Conservation (phyloP, 30 jellyfish, hydroid and myxozoan species). For the Nemopilema nomurai region DNA sequence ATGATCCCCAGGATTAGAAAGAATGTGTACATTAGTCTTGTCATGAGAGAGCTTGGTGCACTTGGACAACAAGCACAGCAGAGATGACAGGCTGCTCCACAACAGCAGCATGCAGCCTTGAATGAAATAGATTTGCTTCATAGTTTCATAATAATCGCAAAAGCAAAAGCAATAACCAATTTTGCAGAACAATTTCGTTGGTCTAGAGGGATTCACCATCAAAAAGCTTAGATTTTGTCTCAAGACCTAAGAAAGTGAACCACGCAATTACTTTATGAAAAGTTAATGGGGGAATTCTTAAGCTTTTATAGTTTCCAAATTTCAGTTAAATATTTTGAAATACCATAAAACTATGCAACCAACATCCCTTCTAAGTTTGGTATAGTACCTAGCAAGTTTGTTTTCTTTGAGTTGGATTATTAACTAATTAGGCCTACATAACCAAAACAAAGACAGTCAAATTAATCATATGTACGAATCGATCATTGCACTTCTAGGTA, state of each 20-base stretch:
- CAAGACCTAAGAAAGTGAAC: too few species aligned
- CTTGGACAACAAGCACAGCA: constrained; percentile 89
- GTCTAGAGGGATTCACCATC: neutral
- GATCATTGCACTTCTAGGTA: neutral
- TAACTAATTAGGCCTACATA: neutral
- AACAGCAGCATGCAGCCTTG: constrained; percentile 88
- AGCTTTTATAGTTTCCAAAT: too few species aligned
- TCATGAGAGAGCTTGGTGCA: constrained; percentile 63
- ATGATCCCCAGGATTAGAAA: constrained; percentile 60
- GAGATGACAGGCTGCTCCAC: constrained; percentile 74
- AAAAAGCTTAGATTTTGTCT: too few species aligned
- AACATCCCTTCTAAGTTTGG: too few species aligned
- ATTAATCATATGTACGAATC: neutral
- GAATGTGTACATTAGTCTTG: constrained; percentile 75
- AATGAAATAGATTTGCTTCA: neutral
- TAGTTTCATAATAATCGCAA: too few species aligned
- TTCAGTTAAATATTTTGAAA: too few species aligned
- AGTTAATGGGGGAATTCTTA: too few species aligned
- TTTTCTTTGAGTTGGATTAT: too few species aligned
- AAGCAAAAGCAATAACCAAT: neutral
- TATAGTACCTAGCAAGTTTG: too few species aligned
- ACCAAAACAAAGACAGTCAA: neutral
- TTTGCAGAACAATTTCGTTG: neutral
- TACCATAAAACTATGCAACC: too few species aligned
- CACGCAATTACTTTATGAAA: too few species aligned